phyloP scores from a whole-genome alignment of 2,113 vertebrate species.

The Hippocampus barbouri region DNA sequence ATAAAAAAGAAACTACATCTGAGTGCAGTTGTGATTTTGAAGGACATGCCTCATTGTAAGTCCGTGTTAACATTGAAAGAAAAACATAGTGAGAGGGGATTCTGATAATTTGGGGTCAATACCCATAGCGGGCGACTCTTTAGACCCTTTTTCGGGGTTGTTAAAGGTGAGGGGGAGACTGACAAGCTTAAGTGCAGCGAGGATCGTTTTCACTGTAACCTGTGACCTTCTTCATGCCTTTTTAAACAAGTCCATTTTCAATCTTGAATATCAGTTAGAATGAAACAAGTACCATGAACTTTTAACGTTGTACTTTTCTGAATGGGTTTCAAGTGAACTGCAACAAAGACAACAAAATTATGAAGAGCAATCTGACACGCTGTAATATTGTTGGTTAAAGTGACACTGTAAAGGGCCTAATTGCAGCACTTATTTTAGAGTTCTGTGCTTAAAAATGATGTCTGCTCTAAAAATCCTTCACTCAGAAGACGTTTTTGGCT shows the following conservation, averaged over 20 bases:
- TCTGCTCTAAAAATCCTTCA: too few relatives aligned
- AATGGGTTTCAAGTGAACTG: not conserved
- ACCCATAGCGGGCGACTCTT: conserved; percentile 35
- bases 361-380: not conserved
- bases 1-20: not conserved
- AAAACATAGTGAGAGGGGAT: conserved; percentile 18
- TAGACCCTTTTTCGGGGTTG: conserved; percentile 39
- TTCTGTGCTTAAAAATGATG: too few relatives aligned
- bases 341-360: not conserved
- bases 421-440: too few relatives aligned
- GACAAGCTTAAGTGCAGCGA: conserved; percentile 45
- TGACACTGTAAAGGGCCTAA: too few relatives aligned
- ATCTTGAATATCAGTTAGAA: conserved; percentile 1
- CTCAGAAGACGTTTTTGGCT: too few relatives aligned
- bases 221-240: conserved; percentile 32
- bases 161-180: conserved; percentile 35
- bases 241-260: conserved; percentile 24
- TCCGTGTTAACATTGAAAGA: conserved; percentile 12
- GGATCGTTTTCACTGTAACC: conserved; percentile 28
- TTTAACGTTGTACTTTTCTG: not conserved
- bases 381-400: not conserved
- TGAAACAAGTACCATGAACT: not conserved
- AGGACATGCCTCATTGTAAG: conserved; percentile 6
- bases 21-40: not conserved
- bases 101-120: conserved; percentile 24